Evolutionary conservation across 2,888 invertebrate species (phyloP), one percentile per base, ranked within the genome.

Genomic region (Spodoptera picta): DNA sequence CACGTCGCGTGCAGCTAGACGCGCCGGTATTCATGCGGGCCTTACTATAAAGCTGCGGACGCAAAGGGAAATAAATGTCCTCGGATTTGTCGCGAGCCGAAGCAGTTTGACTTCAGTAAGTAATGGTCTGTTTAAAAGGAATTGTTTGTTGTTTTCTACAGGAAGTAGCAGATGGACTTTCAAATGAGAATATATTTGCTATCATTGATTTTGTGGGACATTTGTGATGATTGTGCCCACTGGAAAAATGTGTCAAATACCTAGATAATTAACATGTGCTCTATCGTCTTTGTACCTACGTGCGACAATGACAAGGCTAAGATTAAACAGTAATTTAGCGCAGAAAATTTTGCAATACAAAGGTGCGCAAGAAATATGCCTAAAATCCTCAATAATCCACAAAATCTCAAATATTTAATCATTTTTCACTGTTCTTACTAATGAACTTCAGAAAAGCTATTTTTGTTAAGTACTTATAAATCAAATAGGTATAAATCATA

Each of bases 1-100:
- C 61, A 64, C 77, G 75, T 80, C 81, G 79, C 78, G 81, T 77
- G 73, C 73, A 73, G 58, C 69, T 77, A 83, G 84, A 81, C 87
- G 67, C 80, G 64, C 77, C 81, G 81, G 80, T 79, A 85, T 82
- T 84, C 82, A 75, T 66, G 71, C 74, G 64, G 69, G 77, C 77
- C 75, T 76, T 72, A 69, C 64, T 70, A 66, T 74, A 77, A 79
- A 76, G 72, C 77, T 70, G 72, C 53, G 72, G 57, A 71, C 72
- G 70, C 65, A 75, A 74, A 79, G 69, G 54, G 69, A 77, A 70
- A 79, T 75, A 71, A 69, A 79, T 79, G 79, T 65, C 42, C 65
- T 61, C 14, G 67, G 69, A 69, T 79, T 79, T 79, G 79, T 79
- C 53, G 58, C 42, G 60, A 48, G 57, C 51, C 48, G 55, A 57